These are phyloP conservation scores for Nasonia vitripennis DNA, from an alignment of 1,140 invertebrate genomes.

Conservation along the genomic window DNA sequence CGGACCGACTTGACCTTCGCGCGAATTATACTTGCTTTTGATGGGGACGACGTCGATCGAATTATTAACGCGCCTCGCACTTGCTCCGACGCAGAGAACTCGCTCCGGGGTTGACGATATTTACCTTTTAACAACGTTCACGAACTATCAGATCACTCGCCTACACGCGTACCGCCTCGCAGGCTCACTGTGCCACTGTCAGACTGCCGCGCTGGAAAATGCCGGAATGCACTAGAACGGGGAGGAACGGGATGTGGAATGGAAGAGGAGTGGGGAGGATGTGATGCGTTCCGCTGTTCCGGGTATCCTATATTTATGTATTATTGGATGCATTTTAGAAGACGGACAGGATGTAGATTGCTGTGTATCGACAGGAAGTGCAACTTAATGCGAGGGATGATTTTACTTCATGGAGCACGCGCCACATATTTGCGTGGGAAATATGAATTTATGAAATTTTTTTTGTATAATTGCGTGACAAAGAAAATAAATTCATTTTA, in stretches of 20 bases:
- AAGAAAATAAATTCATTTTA: too few species aligned
- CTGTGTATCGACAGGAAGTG: too few species aligned
- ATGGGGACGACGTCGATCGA: not conserved
- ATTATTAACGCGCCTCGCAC: not conserved
- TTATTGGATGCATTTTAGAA: too few species aligned
- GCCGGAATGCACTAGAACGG: constrained; percentile 7
- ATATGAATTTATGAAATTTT: not conserved
- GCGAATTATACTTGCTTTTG: too few species aligned
- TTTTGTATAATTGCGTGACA: too few species aligned
- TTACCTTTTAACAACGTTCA: not conserved
- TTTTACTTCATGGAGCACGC: too few species aligned
- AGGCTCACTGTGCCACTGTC: constrained; percentile 52
- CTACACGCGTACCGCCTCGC: constrained; percentile 44
- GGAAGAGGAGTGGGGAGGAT: not conserved
- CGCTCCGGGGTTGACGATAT: too few species aligned
- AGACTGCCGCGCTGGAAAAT: constrained; percentile 10
- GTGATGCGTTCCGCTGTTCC: not conserved
- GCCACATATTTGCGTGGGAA: too few species aligned
- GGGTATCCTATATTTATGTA: not conserved
- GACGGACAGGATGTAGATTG: not conserved
- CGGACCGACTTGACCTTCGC: too few species aligned
- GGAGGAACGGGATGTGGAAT: constrained; percentile 5
- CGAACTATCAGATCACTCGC: constrained; percentile 12
- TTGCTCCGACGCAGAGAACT: not conserved
- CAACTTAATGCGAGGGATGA: too few species aligned